These are phyloP conservation scores for Calcarius lapponicus DNA, from an alignment of 2,797 vertebrate genomes.

Conservation along the genomic window DNA sequence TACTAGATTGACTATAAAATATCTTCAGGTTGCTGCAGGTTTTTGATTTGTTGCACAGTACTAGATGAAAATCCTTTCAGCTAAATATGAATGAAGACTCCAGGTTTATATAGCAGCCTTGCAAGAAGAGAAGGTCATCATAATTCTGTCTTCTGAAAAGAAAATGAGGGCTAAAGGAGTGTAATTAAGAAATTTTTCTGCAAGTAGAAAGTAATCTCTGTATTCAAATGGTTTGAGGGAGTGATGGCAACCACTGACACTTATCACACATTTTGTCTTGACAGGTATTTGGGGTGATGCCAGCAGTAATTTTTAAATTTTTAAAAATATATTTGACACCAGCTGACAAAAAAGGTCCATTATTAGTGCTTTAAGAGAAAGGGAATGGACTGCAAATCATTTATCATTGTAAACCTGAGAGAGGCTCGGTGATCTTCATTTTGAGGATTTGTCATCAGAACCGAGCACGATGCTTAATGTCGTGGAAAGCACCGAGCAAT, in stretches of 20 bases:
- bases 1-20: constrained; percentile 65
- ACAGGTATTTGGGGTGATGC: background rate
- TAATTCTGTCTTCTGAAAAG: constrained; percentile 25
- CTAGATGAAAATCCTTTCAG: constrained; percentile 69
- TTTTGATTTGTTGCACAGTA: constrained; percentile 69
- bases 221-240: background rate
- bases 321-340: background rate
- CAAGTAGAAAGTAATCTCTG: background rate
- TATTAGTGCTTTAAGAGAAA: background rate
- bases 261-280: background rate
- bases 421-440: background rate
- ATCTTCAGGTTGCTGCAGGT: constrained; percentile 32
- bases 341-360: background rate
- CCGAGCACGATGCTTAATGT: background rate
- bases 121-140: constrained; percentile 28
- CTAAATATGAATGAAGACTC: constrained; percentile 67
- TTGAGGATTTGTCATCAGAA: background rate
- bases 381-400: background rate
- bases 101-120: constrained; percentile 16
- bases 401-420: background rate
- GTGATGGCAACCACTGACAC: background rate
- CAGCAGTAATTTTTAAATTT: background rate
- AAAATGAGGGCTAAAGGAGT: constrained; percentile 50
- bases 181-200: constrained; percentile 24
- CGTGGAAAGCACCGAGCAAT: background rate